phyloP scores from a whole-genome alignment of 2,797 vertebrate species.

The Mus spretus region DNA sequence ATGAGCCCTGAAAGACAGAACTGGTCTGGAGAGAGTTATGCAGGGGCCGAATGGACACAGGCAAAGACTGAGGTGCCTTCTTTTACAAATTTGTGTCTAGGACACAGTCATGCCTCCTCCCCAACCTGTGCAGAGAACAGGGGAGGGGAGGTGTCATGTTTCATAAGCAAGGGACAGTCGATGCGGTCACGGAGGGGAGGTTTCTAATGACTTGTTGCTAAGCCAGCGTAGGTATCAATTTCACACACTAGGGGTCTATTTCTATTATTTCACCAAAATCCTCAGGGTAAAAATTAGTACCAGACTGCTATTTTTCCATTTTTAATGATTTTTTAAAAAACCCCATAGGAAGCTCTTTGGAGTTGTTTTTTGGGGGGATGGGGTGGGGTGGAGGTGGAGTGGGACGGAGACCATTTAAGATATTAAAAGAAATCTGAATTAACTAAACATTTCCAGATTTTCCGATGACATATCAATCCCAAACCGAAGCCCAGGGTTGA shows the following conservation, averaged over 20 bases:
- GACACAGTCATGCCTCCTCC: slow-evolving; percentile 19
- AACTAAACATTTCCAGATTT: slow-evolving; percentile 22
- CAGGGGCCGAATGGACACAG: background rate
- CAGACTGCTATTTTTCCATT: slow-evolving; percentile 20
- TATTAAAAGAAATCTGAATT: slow-evolving; percentile 31
- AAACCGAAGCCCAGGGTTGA: background rate
- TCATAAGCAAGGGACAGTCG: slow-evolving; percentile 40
- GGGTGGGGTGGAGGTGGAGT: too few relatives aligned
- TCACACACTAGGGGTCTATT: slow-evolving; percentile 66
- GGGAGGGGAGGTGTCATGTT: slow-evolving; percentile 68
- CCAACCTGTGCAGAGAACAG: slow-evolving; percentile 17
- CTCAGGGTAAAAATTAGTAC: slow-evolving; percentile 73
- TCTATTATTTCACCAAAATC: slow-evolving; percentile 67
- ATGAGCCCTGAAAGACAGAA: slow-evolving; percentile 18
- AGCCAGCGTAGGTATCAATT: slow-evolving; percentile 63
- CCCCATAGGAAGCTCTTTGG: slow-evolving; percentile 26
- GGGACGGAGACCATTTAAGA: slow-evolving; percentile 1
- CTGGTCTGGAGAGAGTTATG: background rate
- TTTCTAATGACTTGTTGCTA: slow-evolving; percentile 75
- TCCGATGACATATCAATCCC: background rate
- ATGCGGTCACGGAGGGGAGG: slow-evolving; percentile 63
- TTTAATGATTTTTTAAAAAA: slow-evolving; percentile 72
- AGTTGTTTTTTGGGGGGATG: background rate
- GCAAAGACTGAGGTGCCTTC: background rate
- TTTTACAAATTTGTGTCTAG: background rate